Base-by-base conservation (phyloP, 2,797 vertebrate genomes). In the Argya squamiceps region DNA sequence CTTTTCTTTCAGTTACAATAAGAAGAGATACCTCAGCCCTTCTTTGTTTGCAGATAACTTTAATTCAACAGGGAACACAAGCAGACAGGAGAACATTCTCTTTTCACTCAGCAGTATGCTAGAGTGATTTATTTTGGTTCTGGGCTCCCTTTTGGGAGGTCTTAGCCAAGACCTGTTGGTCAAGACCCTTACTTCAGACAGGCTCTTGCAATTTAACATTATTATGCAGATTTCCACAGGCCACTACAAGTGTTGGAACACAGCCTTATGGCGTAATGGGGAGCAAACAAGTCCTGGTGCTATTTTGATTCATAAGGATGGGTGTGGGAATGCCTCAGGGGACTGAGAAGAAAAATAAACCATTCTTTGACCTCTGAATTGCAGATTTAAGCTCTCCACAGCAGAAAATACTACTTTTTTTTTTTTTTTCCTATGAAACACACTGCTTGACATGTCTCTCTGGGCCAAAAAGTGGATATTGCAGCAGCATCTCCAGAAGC, bases 181-280 rank as follows among this genome's bases (percentile, higher is more conserved):
- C 62, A 97, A 97, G 82, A 87, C 30, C 49, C 62, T 92, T 71
- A 71, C 75, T 80, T 68, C 86, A 88, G 85, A 80, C 56, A 86
- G 30, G 49, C 63, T 97, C 94, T 95, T 79, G 95, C 80, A 97
- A 96, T 95, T 81, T 85, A 78, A 81, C 67, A 53, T 92, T 94
- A 96, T 89, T 50, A 89, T 47, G 81, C 46, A 7, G 24, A 91
- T 97, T 98, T 88, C 96, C 69, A 93, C 93, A 97, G 65, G 88
- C 58, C 13, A 7, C 60, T 86, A 67, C 67, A 89, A 50, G 41
- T 30, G 22, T 9, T 89, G 79, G 92, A 83, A 47, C 52, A 29
- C 0, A 1, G 67, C 37, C 50, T 55, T 49, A 17, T 63, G 44
- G 71, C 60, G 59, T 79, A 81, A 41, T 4, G 37, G 68, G n/a